Conservation (phyloP, 1,140 invertebrate genomes). For the Eubasilissa regina region DNA sequence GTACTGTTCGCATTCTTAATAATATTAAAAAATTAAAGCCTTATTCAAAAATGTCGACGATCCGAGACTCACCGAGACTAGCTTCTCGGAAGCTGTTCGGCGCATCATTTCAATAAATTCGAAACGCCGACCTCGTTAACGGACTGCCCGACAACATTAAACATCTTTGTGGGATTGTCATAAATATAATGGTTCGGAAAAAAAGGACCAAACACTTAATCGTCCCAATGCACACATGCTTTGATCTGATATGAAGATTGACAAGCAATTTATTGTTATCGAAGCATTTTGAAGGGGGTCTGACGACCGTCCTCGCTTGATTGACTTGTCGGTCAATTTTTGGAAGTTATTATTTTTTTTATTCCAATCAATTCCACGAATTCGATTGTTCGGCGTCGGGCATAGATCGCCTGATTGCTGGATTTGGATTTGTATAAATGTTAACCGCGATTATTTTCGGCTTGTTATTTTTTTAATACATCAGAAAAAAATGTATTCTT, state of each 20-base stretch:
- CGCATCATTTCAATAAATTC: constrained; percentile 24
- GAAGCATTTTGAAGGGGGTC: constrained; percentile 53
- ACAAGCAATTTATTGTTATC: constrained; percentile 58
- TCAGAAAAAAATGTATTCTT: too few relatives aligned
- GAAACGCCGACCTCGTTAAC: constrained; percentile 36
- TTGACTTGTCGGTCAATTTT: constrained; percentile 55
- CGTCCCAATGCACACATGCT: constrained; percentile 34
- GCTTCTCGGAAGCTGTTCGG: constrained; percentile 17
- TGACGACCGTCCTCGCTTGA: constrained; percentile 45
- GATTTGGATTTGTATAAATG: constrained; percentile 5
- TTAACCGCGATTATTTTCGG: too few relatives aligned
- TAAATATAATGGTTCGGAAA: constrained; percentile 40
- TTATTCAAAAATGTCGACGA: not conserved
- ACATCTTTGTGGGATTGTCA: constrained; percentile 39
- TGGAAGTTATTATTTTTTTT: constrained; percentile 39
- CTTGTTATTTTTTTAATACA: too few relatives aligned
- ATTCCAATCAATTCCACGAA: constrained; percentile 15
- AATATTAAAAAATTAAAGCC: not conserved
- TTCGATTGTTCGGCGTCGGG: constrained; percentile 17
- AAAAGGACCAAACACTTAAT: constrained; percentile 50
- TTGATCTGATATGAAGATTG: constrained; percentile 56
- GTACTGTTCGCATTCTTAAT: not conserved
- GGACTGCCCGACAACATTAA: constrained; percentile 32
- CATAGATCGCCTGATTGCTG: constrained; percentile 20
- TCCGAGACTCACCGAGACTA: not conserved